Evolutionary conservation across 2,888 invertebrate genomes (phyloP).

Genomic region (Ceraclea dissimilis): DNA sequence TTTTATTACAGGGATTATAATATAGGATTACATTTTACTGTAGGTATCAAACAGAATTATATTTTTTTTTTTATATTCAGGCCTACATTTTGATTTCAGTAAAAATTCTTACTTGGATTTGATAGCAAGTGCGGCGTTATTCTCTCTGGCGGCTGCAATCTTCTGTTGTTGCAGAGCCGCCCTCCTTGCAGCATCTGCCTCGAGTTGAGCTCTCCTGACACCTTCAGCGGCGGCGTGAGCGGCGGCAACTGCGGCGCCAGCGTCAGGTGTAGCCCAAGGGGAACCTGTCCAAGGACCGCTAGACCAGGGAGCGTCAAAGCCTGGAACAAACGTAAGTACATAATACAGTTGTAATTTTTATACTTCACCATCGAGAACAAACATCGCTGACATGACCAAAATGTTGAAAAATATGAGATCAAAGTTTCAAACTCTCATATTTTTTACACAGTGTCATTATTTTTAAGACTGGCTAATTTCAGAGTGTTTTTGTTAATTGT

Average conservation of each 20-base stretch:
- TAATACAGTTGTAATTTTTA: no score
- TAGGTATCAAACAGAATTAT: no score
- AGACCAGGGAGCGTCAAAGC: conserved; percentile 5
- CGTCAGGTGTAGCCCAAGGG: conserved; percentile 17
- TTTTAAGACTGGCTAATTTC: no score
- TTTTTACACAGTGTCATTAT: no score
- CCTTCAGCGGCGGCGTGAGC: conserved; percentile 24
- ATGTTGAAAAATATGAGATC: no score
- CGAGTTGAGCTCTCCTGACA: conserved; percentile 21
- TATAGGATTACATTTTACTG: no score
- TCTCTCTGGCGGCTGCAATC: conserved; percentile 21
- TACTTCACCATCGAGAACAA: no score
- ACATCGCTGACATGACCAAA: no score
- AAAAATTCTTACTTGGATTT: conserved; percentile 15
- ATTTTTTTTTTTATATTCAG: no score
- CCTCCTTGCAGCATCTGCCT: conserved; percentile 19
- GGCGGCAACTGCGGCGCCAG: conserved; percentile 24
- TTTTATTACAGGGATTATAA: no score
- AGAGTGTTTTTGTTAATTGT: no score
- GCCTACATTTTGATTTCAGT: not conserved
- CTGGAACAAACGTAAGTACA: not conserved
- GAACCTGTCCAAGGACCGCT: conserved; percentile 7
- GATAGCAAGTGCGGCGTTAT: conserved; percentile 20
- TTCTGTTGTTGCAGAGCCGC: conserved; percentile 22
- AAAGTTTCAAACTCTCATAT: no score